phyloP scores from a whole-genome alignment of 2,888 invertebrate species.

The Caenorhabditis parvicauda region DNA sequence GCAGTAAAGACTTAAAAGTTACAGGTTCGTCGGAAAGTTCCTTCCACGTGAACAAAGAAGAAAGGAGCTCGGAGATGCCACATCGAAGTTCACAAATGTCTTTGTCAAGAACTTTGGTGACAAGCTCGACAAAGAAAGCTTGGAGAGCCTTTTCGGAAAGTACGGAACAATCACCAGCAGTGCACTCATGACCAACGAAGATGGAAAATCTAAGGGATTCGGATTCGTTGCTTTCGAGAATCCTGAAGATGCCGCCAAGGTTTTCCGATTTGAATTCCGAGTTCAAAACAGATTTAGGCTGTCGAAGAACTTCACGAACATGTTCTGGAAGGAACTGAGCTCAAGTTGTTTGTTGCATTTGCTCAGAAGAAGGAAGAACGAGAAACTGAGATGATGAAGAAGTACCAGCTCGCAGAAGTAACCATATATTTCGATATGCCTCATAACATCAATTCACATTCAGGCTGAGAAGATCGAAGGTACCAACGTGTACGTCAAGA shows the following conservation, averaged over 20 bases:
- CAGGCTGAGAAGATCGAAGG: slow-evolving; percentile 70
- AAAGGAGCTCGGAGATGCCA: slow-evolving; percentile 94
- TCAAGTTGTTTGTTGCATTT: slow-evolving; percentile 82
- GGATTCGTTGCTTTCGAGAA: slow-evolving; percentile 98
- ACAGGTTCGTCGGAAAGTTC: slow-evolving; percentile 87
- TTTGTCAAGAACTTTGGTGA: slow-evolving; percentile 98
- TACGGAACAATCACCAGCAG: slow-evolving; percentile 51
- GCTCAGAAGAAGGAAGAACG: slow-evolving; percentile 98
- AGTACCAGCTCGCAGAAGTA: slow-evolving; percentile 93
- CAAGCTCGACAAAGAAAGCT: slow-evolving; percentile 84
- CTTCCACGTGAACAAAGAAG: slow-evolving; percentile 96
- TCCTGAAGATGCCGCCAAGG: slow-evolving; percentile 90
- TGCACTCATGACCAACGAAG: slow-evolving; percentile 51
- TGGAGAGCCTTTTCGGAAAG: slow-evolving; percentile 88
- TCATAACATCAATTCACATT: too few relatives aligned
- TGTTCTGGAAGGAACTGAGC: slow-evolving; percentile 27
- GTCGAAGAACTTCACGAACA: slow-evolving; percentile 27
- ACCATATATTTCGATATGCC: too few relatives aligned
- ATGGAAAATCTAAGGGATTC: slow-evolving; percentile 76
- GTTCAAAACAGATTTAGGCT: too few relatives aligned
- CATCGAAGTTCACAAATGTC: slow-evolving; percentile 85
- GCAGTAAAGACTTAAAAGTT: too few relatives aligned
- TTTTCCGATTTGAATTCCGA: too few relatives aligned
- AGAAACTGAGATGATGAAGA: slow-evolving; percentile 90
- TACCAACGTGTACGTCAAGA: slow-evolving; percentile 97